phyloP scores from a whole-genome alignment of 2,888 invertebrate genomes.

The Agrotis ipsilon region DNA sequence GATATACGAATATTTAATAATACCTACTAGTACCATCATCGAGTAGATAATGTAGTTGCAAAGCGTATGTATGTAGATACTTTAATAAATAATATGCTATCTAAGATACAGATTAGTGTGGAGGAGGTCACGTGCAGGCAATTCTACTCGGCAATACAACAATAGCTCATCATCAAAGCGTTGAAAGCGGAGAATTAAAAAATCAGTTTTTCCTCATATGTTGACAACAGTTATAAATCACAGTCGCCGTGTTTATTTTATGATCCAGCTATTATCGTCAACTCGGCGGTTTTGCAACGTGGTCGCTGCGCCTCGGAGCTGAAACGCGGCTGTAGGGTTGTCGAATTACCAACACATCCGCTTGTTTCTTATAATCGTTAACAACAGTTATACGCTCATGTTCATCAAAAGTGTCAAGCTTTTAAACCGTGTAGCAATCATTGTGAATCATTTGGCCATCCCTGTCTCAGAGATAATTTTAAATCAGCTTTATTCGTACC shows the following conservation, averaged over 20 bases:
- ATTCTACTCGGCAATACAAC: conserved; percentile 69
- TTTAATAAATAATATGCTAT: conserved; percentile 33
- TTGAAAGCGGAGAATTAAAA: conserved; percentile 83
- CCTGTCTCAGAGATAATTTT: conserved; percentile 6
- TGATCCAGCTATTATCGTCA: conserved; percentile 88
- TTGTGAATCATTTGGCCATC: neutral
- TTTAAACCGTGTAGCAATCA: neutral
- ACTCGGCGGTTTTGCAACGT: conserved; percentile 87
- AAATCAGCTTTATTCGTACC: conserved; percentile 8
- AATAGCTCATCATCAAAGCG: conserved; percentile 85
- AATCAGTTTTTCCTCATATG: conserved; percentile 83
- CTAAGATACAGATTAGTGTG: conserved; percentile 27
- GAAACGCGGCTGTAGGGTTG: conserved; percentile 71
- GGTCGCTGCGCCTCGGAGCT: conserved; percentile 72
- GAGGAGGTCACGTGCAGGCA: conserved; percentile 58
- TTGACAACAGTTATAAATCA: conserved; percentile 88
- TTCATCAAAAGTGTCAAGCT: neutral
- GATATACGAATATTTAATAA: neutral
- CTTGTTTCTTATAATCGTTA: conserved; percentile 1
- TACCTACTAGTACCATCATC: conserved; percentile 1
- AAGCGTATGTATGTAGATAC: conserved; percentile 7
- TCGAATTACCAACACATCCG: conserved; percentile 33
- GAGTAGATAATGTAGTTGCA: conserved; percentile 3
- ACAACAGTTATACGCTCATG: neutral
- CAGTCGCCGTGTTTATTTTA: conserved; percentile 87